Evolutionary conservation across 2,797 vertebrate species (phyloP), one percentile per base, ranked within the genome.

Genomic region (Acanthurus tractus): DNA sequence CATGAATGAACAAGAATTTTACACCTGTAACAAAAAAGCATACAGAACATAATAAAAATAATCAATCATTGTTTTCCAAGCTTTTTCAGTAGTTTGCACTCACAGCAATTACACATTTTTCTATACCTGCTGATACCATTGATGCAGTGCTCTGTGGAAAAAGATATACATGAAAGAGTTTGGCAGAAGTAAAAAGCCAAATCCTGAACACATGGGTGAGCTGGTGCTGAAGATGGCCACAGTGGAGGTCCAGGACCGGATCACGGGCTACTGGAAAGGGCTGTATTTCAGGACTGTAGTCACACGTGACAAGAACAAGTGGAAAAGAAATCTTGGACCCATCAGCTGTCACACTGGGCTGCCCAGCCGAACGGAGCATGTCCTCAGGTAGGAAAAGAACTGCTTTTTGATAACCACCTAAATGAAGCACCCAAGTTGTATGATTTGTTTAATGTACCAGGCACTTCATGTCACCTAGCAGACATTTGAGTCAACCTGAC

Each of bases 201-300:
- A 84, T 72, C 70, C 36, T 1, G 85, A 82, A 14, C 46, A 65
- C 38, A 34, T 69, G 36, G 83, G 91, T 18, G 70, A 82, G 63
- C 75, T 89, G 58, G n/a, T 77, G 18, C 57, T 46, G 57, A 86
- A 82, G 44, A 53, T 83, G 78, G 85, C n/a, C 55, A 53, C 38
- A 23, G 63, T 78, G 62, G 80, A 88, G 34, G 22, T 89, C 6
- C 57, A 58, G 63, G 93, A 95, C 53, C 90, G 25, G 58, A 81
- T 92, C 12, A 77, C 57, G n/a, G 96, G 96, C 17, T 91, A 94
- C 74, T 98, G 97, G 97, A 99, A 96, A 93, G 91, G 85, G 52
- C 81, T 92, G 49, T 96, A 95, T 78, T 95, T 98, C 68, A 80
- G 78, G 48, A 95, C 93, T 74, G 89, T 95, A 42, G 89, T 90